phyloP scores from a whole-genome alignment of 1,140 invertebrate species.

The Cydia fagiglandana region DNA sequence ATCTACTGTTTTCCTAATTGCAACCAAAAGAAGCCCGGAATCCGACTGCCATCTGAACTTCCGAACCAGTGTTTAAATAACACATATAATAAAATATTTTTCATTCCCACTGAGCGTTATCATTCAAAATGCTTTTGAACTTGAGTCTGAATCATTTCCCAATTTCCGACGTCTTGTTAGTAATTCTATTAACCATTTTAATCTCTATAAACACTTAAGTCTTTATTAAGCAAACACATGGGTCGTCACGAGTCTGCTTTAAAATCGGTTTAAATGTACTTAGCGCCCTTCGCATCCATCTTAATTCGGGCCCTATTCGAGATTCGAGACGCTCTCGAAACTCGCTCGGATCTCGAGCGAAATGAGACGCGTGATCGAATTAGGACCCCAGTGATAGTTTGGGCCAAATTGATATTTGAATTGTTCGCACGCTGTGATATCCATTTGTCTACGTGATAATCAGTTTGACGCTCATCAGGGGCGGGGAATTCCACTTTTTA shows the following conservation, averaged over 20 bases:
- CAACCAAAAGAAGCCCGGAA: too few species aligned
- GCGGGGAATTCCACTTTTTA: background rate
- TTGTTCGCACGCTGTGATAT: conserved; percentile 36
- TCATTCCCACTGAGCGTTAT: too few species aligned
- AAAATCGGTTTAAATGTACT: conserved; percentile 26
- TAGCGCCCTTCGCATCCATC: conserved; percentile 49
- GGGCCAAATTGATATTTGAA: conserved; percentile 40
- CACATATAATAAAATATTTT: too few species aligned
- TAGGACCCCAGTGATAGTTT: conserved; percentile 60
- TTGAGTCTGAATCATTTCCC: background rate
- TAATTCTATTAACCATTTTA: conserved; percentile 14
- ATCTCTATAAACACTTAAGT: conserved; percentile 21
- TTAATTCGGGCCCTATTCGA: conserved; percentile 63
- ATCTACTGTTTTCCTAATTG: too few species aligned
- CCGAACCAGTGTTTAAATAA: too few species aligned
- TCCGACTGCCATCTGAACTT: too few species aligned
- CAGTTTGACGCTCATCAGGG: background rate
- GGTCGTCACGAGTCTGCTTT: background rate
- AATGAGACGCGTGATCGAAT: conserved; percentile 67
- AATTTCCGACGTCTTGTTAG: background rate
- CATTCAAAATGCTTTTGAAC: background rate
- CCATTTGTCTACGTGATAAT: conserved; percentile 9
- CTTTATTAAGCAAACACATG: conserved; percentile 17
- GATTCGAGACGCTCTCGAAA: conserved; percentile 45
- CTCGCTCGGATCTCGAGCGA: conserved; percentile 48